phyloP scores from a whole-genome alignment of 2,888 invertebrate genomes.

The Reticulitermes lucifugus region DNA sequence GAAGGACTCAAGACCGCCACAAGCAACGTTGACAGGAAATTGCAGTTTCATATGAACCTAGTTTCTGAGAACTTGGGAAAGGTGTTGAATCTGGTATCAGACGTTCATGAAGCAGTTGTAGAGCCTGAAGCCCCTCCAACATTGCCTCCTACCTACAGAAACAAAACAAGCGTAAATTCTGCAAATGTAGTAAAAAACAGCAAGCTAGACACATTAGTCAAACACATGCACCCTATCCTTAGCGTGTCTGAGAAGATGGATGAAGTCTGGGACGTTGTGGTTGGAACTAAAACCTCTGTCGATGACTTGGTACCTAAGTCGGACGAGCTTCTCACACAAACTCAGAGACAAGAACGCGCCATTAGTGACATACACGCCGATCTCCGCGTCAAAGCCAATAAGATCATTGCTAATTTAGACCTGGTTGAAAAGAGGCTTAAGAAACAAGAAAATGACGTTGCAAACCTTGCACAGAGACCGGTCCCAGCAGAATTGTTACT shows the following conservation, averaged over 20 bases:
- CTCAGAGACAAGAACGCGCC: conserved; percentile 87
- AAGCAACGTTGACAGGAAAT: conserved; percentile 81
- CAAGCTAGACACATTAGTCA: conserved; percentile 83
- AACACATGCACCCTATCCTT: conserved; percentile 86
- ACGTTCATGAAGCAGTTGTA: conserved; percentile 86
- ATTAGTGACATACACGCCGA: conserved; percentile 89
- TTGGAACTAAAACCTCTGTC: conserved; percentile 88
- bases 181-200: conserved; percentile 73
- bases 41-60: conserved; percentile 86
- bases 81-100: conserved; percentile 81
- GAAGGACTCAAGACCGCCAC: conserved; percentile 83
- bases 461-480: conserved; percentile 80
- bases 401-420: conserved; percentile 88
- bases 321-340: conserved; percentile 85
- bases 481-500: conserved; percentile 79
- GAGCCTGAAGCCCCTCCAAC: conserved; percentile 67
- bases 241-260: conserved; percentile 92
- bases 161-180: conserved; percentile 65
- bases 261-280: conserved; percentile 91
- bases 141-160: conserved; percentile 59
- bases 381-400: conserved; percentile 82
- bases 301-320: conserved; percentile 89
- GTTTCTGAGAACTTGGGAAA: conserved; percentile 86
- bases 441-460: conserved; percentile 88
- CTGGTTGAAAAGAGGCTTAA: conserved; percentile 84